Percentiles rank a stretch among this genome's conserved stretches.
These are phyloP conservation scores for Thalassaphorura encarpata DNA, from an alignment of 1,140 invertebrate genomes.

Conservation along the genomic window DNA sequence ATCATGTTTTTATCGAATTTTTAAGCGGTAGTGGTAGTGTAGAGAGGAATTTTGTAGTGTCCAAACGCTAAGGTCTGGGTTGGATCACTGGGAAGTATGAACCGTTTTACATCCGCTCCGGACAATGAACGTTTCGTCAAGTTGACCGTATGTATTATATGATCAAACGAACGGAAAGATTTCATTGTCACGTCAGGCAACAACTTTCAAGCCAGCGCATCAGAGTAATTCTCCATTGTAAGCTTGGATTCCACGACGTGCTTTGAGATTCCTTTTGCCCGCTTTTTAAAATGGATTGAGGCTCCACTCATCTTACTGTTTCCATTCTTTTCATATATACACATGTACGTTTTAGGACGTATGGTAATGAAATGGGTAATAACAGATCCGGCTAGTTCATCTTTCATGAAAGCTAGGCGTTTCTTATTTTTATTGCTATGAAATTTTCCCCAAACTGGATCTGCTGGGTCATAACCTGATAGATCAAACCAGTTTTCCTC, in stretches of 20 bases:
- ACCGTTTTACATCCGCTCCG: slow-evolving; percentile 5
- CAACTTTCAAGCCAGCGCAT: background rate
- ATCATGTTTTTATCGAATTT: no score
- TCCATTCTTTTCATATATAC: background rate
- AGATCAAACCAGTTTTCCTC: slow-evolving; percentile 4
- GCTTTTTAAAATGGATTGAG: background rate
- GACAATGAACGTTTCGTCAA: background rate
- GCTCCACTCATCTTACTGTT: background rate
- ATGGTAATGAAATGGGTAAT: background rate
- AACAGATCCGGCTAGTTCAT: background rate
- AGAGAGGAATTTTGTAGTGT: background rate
- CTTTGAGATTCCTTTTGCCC: no score
- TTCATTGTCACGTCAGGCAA: background rate
- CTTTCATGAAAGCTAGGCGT: slow-evolving; percentile 7
- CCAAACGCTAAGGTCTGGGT: background rate
- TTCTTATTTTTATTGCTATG: slow-evolving; percentile 7
- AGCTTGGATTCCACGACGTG: background rate
- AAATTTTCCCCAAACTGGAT: background rate
- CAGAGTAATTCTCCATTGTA: background rate
- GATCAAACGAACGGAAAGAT: background rate
- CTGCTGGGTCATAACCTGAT: slow-evolving; percentile 3
- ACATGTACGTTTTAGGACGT: slow-evolving; percentile 8
- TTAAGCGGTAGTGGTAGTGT: no score
- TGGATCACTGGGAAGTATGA: background rate
- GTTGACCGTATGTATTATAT: background rate